phyloP scores from a whole-genome alignment of 2,888 invertebrate species.

The Seira musarum region DNA sequence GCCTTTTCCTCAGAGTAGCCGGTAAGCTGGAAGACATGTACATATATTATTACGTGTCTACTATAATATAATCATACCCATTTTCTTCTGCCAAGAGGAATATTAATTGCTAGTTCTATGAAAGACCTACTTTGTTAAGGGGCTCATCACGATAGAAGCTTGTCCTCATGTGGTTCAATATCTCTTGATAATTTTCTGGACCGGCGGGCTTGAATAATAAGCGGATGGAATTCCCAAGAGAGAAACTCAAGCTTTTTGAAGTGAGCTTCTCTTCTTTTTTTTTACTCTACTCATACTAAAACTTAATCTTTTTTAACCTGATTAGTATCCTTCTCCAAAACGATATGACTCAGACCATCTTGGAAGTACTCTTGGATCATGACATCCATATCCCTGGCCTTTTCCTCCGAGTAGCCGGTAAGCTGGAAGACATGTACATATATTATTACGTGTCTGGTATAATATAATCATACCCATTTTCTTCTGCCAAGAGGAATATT shows the following conservation, averaged over 20 bases:
- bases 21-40: slow-evolving; percentile 29
- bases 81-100: neutral
- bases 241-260: no score
- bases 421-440: no score
- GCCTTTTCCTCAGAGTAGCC: slow-evolving; percentile 64
- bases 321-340: slow-evolving; percentile 53
- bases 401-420: slow-evolving; percentile 53
- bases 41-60: neutral
- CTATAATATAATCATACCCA: neutral
- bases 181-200: slow-evolving; percentile 59
- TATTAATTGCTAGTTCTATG: slow-evolving; percentile 20
- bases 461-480: no score
- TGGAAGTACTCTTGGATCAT: slow-evolving; percentile 43
- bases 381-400: slow-evolving; percentile 53
- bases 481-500: no score
- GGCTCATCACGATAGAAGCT: slow-evolving; percentile 64
- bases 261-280: no score
- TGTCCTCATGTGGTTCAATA: slow-evolving; percentile 59
- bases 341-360: slow-evolving; percentile 56
- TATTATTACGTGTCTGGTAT: no score
- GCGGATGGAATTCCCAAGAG: no score
- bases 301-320: no score
- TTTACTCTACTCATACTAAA: no score
- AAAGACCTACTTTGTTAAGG: slow-evolving; percentile 50
- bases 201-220: slow-evolving; percentile 60